Percentiles rank a stretch among this genome's conserved stretches.
phyloP scores from a whole-genome alignment of 2,888 invertebrate genomes.

The Capitulum mitella region DNA sequence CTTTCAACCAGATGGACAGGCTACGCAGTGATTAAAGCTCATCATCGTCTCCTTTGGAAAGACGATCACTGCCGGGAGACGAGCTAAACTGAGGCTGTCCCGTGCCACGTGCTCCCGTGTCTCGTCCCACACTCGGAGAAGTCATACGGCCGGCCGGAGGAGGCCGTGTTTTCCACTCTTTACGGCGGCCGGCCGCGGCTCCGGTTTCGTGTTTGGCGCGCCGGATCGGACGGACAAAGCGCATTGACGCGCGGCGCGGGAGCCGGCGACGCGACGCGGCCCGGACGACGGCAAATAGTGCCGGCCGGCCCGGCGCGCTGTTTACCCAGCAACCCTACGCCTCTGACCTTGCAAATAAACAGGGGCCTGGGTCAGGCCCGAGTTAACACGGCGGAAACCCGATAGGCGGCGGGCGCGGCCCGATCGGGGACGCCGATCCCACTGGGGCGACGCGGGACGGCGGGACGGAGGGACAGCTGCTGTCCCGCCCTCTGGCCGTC shows the following conservation, averaged over 20 bases:
- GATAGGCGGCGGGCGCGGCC: neutral
- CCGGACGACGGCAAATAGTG: neutral
- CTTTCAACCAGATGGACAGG: no score
- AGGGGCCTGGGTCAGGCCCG: constrained; percentile 2
- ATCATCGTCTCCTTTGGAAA: no score
- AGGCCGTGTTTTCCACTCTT: neutral
- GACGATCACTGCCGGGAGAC: no score
- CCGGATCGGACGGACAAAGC: neutral
- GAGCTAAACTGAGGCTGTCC: no score
- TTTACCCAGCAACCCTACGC: neutral
- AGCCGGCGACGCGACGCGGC: neutral
- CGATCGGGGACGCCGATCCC: neutral
- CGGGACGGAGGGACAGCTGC: neutral
- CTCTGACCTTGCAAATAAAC: constrained; percentile 16
- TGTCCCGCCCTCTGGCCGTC: no score
- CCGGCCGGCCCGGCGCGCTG: neutral
- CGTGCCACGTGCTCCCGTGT: no score
- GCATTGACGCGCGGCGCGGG: neutral
- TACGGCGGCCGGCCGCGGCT: neutral
- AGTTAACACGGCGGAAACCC: neutral
- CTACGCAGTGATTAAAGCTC: no score
- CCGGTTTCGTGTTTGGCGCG: constrained; percentile 9
- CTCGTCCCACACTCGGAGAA: no score
- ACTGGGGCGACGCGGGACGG: neutral
- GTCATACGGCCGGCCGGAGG: no score